Conservation (phyloP, 2,888 invertebrate genomes). For the Deroplatys truncata region DNA sequence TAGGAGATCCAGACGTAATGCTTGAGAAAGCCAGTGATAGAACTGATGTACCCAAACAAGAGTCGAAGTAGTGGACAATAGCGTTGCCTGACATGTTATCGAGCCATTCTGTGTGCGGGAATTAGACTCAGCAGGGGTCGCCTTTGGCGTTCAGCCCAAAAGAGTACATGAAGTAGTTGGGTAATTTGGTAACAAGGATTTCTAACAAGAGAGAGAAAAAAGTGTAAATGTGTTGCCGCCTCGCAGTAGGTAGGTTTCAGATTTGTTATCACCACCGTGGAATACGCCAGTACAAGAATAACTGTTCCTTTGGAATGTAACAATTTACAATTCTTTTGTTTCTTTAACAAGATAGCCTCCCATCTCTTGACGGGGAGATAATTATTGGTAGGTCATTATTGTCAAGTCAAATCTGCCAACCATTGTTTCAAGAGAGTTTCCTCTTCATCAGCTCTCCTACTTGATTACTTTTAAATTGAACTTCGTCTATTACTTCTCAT, state of each 20-base stretch:
- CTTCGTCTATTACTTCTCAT: not conserved
- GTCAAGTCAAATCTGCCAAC: not conserved
- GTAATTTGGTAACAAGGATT: not conserved
- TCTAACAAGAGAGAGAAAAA: not conserved
- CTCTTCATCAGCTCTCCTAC: not conserved
- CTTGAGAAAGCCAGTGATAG: not conserved
- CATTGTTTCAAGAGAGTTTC: not conserved
- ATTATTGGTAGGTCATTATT: not conserved
- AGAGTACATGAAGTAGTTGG: not conserved
- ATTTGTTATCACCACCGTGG: not conserved
- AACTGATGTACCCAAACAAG: not conserved
- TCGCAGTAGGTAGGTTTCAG: not conserved
- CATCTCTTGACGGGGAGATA: not conserved
- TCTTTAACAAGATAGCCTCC: not conserved
- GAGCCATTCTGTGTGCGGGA: not conserved
- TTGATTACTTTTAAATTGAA: slow-evolving; percentile 3
- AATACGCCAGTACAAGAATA: not conserved
- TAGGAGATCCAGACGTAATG: not conserved
- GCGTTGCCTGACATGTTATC: not conserved
- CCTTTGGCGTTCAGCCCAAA: not conserved
- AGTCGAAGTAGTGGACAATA: not conserved
- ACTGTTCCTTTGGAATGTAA: not conserved
- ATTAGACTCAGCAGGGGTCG: not conserved
- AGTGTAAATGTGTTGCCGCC: not conserved
- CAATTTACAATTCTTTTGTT: not conserved